These are phyloP conservation scores for Nasonovia ribisnigri DNA, from an alignment of 2,888 invertebrate species.

Conservation along the genomic window DNA sequence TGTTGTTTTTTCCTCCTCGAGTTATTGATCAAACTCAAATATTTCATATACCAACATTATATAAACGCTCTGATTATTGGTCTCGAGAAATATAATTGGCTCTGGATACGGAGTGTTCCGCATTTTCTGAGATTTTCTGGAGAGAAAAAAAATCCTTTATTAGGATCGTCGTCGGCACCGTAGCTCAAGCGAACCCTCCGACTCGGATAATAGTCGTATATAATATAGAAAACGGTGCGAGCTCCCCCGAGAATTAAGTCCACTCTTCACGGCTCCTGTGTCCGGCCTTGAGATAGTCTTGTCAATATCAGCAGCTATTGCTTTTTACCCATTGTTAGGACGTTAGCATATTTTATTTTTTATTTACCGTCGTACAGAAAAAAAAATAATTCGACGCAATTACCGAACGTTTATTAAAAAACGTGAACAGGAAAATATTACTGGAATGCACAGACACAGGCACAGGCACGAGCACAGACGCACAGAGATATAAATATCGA, in stretches of 20 bases:
- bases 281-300: slow-evolving; percentile 34
- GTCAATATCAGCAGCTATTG: neutral
- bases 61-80: neutral
- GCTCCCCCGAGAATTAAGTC: slow-evolving; percentile 19
- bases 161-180: neutral
- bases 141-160: neutral
- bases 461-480: neutral
- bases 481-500: neutral
- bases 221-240: neutral
- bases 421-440: neutral
- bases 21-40: neutral
- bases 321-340: slow-evolving; percentile 23
- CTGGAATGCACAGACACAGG: neutral
- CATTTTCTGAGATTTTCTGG: neutral
- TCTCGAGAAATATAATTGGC: neutral
- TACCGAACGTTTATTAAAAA: neutral
- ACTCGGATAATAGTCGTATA: neutral
- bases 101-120: neutral
- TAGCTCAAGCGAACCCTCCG: neutral
- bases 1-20: neutral
- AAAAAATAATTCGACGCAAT: neutral
- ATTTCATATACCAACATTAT: neutral
- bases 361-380: neutral
- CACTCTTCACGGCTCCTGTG: neutral
- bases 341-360: neutral